Evolutionary conservation across 2,113 vertebrate species (phyloP).

Genomic region (Centropristis striata): DNA sequence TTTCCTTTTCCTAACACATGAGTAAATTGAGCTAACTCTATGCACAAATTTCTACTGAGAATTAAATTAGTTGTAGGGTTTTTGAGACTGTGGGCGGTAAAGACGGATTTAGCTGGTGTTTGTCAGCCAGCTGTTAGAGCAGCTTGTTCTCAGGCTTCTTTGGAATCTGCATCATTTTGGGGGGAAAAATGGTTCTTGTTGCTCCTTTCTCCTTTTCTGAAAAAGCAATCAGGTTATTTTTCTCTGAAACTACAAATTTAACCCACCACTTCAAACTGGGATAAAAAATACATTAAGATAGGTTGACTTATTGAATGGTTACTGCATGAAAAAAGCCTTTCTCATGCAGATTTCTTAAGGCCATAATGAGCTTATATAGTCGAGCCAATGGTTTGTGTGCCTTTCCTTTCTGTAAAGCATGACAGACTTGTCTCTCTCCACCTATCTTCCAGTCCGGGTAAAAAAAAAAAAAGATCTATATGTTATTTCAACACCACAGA

Average conservation of each 20-base stretch:
- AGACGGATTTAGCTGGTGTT: constrained; percentile 17
- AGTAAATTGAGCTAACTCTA: background rate
- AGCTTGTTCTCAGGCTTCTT: constrained; percentile 12
- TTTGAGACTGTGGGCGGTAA: constrained; percentile 23
- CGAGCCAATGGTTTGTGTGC: background rate
- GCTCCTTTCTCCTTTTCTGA: constrained; percentile 7
- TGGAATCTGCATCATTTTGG: constrained; percentile 12
- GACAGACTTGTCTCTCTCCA: background rate
- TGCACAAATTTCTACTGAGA: background rate
- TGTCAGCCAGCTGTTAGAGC: constrained; percentile 21
- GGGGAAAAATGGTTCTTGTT: background rate
- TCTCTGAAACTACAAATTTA: too few species aligned
- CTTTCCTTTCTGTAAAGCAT: background rate
- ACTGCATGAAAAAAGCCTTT: background rate
- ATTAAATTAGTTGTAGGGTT: background rate
- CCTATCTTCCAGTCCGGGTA: too few species aligned
- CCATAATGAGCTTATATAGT: background rate
- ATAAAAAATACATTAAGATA: too few species aligned
- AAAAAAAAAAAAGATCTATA: too few species aligned
- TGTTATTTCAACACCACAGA: too few species aligned
- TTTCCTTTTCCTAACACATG: background rate
- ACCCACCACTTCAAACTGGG: too few species aligned
- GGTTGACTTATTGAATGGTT: too few species aligned
- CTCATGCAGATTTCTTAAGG: background rate
- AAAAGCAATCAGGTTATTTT: constrained; percentile 3